Evolutionary conservation across 2,888 invertebrate genomes (phyloP).

Genomic region (Mythimna ferrago): DNA sequence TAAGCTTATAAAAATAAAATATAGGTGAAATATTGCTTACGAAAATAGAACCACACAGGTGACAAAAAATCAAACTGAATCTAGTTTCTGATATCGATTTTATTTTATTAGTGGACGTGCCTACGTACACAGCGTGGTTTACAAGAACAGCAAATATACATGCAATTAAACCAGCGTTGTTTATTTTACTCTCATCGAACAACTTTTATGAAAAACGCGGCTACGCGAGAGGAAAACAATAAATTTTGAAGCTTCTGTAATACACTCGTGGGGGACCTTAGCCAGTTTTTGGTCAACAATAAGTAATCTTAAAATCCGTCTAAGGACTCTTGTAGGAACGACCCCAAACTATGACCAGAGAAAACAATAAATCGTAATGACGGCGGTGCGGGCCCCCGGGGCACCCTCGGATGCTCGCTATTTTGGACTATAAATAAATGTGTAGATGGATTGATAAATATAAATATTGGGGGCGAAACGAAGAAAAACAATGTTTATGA

Average conservation of each 20-base stretch:
- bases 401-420: constrained; percentile 89
- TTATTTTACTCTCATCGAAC: constrained; percentile 38
- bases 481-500: constrained; percentile 91
- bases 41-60: constrained; percentile 39
- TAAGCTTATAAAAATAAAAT: constrained; percentile 74
- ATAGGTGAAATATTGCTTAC: constrained; percentile 66
- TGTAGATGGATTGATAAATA: constrained; percentile 91
- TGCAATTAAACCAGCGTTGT: constrained; percentile 47
- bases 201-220: constrained; percentile 54
- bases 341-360: constrained; percentile 86
- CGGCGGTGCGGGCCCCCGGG: constrained; percentile 84
- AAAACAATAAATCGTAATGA: constrained; percentile 90
- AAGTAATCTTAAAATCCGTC: constrained; percentile 81
- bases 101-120: constrained; percentile 14
- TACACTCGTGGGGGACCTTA: constrained; percentile 71
- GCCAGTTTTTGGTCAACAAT: constrained; percentile 72
- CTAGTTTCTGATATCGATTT: constrained; percentile 25
- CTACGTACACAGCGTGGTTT: constrained; percentile 32
- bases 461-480: constrained; percentile 91
- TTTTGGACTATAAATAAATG: constrained; percentile 90
- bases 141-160: constrained; percentile 37
- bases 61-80: constrained; percentile 31
- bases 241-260: constrained; percentile 61
- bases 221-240: constrained; percentile 44
- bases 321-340: constrained; percentile 76